Evolutionary conservation across 2,888 invertebrate genomes (phyloP), one percentile per base, ranked within the genome.

Genomic region (Anoncus sp.): DNA sequence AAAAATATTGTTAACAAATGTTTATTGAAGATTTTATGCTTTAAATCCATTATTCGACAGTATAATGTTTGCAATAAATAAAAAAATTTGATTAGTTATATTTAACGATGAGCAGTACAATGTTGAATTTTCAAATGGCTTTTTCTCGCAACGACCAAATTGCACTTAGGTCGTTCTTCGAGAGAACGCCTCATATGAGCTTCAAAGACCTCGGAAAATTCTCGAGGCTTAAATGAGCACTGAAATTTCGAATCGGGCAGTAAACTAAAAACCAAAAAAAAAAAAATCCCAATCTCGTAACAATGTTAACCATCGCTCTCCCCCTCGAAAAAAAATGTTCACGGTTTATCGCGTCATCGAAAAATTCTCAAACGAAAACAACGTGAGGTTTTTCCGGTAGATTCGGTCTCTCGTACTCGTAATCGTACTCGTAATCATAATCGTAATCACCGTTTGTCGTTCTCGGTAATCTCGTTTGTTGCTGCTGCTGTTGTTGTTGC

Each of bases 371-470:
- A 72, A 91, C 91, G 72, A 91, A 91, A 63, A 90, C 91, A 45
- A 91, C 89, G 82, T 90, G 90, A n/a, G 90, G 88, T 78, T 89
- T 90, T 71, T 90, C 87, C 55, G 88, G 86, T 22, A 88, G 75
- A 65, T 75, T 72, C 14, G 86, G 82, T 6, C 83, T 73, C 69
- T 86, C 83, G 79, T 86, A 86, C 66, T 90, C 88, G 83, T 89
- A 90, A 71, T 90, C 89, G 82, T 86, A 88, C 38, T 86, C 87
- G 81, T 86, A 87, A 51, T 90, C 88, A 60, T 88, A 88, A 73
- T 87, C 87, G 47, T 84, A 62, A 62, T 76, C 83, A n/a, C 84
- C 77, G 31, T 83, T 82, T 1, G n/a, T 31, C 31, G 79, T 74
- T 51, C 82, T 84, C 27, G 85, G 65, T 47, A 69, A 55, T 38